Base-by-base conservation (phyloP, 2,113 vertebrate species). In the Heterotis niloticus region DNA sequence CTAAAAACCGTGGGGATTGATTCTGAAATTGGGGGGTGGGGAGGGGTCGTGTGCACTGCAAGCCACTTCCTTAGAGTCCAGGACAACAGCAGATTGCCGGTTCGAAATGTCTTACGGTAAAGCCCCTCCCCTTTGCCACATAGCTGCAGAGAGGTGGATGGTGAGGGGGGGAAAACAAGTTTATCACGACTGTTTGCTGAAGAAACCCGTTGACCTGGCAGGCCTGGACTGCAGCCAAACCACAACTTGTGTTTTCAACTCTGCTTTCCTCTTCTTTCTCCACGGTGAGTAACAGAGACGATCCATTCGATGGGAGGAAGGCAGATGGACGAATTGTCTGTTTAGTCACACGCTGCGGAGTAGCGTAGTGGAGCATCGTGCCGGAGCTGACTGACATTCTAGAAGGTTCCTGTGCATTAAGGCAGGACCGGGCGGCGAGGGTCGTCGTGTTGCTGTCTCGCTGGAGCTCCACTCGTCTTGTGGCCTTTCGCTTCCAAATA, bases 161-260 rank as follows among this genome's bases (percentile, higher is more conserved):
- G 71, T 26, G 81, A 81, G 79, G 69, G 79, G 81, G 81, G 85
- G 81, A 88, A 91, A 91, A 90, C 89, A 91, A 86, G 80, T 90
- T 87, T 84, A 88, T 88, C 86, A 85, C 86, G 84, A 84, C 82
- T 84, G 20, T 85, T 84, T 81, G 79, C 83, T 85, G 84, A 85
- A 64, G 82, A 85, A 86, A 86, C 71, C 24, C 78, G 13, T 28
- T 88, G 88, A 82, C 84, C 83, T 60, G 14, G 20, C 77, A 84
- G 89, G 87, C 76, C 44, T 73, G 71, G 60, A 54, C 24, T 2
- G 0, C 13, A 14, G 78, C 78, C 78, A 75, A 59, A 65, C 70
- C 64, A 66, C 13, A 67, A 14, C 70, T 59, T 64, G 57, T 34
- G n/a, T 59, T 75, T 23, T 60, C 18, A 59, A 54, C 23, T 20